Percentiles rank a stretch among this genome's conserved stretches.
These are phyloP conservation scores for Atta texana DNA, from an alignment of 1,140 invertebrate species.

Conservation along the genomic window DNA sequence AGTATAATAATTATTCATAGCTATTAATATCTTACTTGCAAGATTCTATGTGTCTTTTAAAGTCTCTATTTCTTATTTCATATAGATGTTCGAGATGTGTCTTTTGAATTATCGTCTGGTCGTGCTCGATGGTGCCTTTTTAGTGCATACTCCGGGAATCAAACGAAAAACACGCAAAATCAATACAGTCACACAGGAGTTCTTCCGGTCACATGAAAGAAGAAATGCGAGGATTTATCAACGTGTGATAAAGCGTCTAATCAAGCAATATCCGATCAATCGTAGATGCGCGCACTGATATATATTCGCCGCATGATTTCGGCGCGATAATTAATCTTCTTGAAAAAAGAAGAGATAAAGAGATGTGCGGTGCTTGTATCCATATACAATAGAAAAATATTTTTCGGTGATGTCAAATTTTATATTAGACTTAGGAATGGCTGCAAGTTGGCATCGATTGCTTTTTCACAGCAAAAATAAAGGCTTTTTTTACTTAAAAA, in stretches of 20 bases:
- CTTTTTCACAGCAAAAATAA: constrained; percentile 42
- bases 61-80: constrained; percentile 10
- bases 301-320: not conserved
- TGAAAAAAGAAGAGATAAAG: not conserved
- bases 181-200: constrained; percentile 68
- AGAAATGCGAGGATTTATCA: constrained; percentile 89
- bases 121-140: constrained; percentile 92
- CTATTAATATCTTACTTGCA: not conserved
- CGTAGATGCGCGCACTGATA: constrained; percentile 64
- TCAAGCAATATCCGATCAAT: constrained; percentile 87
- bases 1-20: not conserved
- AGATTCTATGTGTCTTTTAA: not conserved
- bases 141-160: constrained; percentile 92
- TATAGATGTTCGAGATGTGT: constrained; percentile 93
- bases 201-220: constrained; percentile 86
- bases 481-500: constrained; percentile 11
- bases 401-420: constrained; percentile 49
- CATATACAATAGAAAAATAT: constrained; percentile 31
- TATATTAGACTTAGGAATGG: constrained; percentile 26
- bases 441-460: not conserved
- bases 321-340: not conserved
- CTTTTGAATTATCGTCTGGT: constrained; percentile 91
- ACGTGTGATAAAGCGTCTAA: constrained; percentile 87
- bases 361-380: constrained; percentile 26
- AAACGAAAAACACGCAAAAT: constrained; percentile 85